phyloP scores from a whole-genome alignment of 1,140 invertebrate species.

The Heliconius nattereri region DNA sequence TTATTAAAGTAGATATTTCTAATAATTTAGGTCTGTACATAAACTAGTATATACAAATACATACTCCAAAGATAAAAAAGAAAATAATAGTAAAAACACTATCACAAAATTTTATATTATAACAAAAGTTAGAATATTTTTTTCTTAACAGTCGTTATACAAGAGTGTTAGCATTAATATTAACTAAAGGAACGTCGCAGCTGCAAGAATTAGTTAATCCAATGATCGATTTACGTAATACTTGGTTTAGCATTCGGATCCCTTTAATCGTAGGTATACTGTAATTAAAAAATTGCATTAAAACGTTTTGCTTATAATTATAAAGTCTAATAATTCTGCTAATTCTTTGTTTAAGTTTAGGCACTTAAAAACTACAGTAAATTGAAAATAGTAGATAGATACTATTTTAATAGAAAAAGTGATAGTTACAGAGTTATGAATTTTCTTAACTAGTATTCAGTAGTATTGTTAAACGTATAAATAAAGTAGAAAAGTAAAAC shows the following conservation, averaged over 20 bases:
- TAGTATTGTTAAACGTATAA: no score
- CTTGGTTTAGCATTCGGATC: not conserved
- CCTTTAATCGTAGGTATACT: not conserved
- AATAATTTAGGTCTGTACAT: no score
- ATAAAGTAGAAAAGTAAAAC: no score
- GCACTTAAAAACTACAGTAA: not conserved
- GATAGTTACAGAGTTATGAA: no score
- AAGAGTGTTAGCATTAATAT: not conserved
- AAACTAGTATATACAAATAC: no score
- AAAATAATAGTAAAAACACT: no score
- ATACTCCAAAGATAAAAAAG: no score
- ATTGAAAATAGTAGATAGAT: no score
- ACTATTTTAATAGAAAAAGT: no score
- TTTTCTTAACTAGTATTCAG: no score
- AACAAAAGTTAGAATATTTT: not conserved
- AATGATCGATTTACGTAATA: conserved; percentile 8
- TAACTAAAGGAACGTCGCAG: conserved; percentile 3
- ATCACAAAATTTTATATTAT: no score
- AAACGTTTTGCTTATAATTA: not conserved
- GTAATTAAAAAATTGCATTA: not conserved
- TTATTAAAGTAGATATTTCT: no score
- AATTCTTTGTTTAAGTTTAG: not conserved
- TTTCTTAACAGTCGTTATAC: conserved; percentile 12
- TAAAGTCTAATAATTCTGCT: not conserved
- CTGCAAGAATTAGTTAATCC: not conserved